These are phyloP conservation scores for Zaprionus capensis DNA, from an alignment of 1,140 invertebrate species.

Conservation along the genomic window DNA sequence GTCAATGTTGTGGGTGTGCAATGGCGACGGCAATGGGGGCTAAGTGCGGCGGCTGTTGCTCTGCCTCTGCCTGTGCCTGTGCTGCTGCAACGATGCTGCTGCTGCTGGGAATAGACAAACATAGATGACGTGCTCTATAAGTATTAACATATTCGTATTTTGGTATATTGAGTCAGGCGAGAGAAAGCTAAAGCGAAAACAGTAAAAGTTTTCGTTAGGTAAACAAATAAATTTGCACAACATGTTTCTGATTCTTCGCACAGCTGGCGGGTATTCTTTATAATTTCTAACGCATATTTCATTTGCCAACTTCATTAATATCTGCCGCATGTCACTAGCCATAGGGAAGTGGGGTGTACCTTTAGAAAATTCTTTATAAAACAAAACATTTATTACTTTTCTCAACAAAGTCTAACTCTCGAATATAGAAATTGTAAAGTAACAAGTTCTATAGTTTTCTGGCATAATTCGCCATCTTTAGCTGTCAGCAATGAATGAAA, in stretches of 20 bases:
- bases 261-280: slow-evolving; percentile 51
- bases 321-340: slow-evolving; percentile 7
- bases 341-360: neutral
- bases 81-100: slow-evolving; percentile 56
- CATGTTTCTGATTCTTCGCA: slow-evolving; percentile 26
- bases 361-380: neutral
- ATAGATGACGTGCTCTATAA: slow-evolving; percentile 48
- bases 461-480: neutral
- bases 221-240: slow-evolving; percentile 71
- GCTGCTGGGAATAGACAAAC: slow-evolving; percentile 42
- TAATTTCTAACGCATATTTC: slow-evolving; percentile 31
- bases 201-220: slow-evolving; percentile 35
- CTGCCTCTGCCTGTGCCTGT: too few relatives aligned
- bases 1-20: slow-evolving; percentile 28
- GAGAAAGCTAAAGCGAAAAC: slow-evolving; percentile 10
- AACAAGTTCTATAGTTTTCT: neutral
- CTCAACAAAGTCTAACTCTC: neutral
- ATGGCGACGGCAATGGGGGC: neutral
- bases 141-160: slow-evolving; percentile 24
- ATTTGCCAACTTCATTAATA: slow-evolving; percentile 11
- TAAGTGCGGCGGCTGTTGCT: slow-evolving; percentile 28
- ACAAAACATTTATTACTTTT: slow-evolving; percentile 10
- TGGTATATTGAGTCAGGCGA: slow-evolving; percentile 18
- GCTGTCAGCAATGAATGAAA: neutral
- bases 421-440: too few relatives aligned